phyloP scores from a whole-genome alignment of 2,113 vertebrate genomes.

The Hippocampus mohnikei region DNA sequence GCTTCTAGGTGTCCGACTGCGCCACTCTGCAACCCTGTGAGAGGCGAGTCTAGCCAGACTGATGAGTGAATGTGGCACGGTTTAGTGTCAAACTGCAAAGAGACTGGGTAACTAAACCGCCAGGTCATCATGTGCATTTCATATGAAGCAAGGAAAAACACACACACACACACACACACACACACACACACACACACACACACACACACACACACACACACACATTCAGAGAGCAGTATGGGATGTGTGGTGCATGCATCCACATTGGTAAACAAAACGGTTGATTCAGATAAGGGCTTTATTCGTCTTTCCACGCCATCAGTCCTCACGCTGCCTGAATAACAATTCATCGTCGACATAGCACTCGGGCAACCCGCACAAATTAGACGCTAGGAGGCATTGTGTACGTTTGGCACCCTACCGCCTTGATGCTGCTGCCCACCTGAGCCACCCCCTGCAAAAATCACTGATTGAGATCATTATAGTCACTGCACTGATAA shows the following conservation, averaged over 20 bases:
- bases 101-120: neutral
- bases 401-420: neutral
- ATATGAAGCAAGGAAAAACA: slow-evolving; percentile 5
- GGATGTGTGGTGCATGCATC: slow-evolving; percentile 3
- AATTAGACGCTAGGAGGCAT: slow-evolving; percentile 10
- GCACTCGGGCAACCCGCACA: slow-evolving; percentile 14
- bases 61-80: slow-evolving; percentile 17
- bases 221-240: neutral
- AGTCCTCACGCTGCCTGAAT: slow-evolving; percentile 18
- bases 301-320: neutral
- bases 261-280: neutral
- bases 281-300: slow-evolving; percentile 10
- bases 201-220: neutral
- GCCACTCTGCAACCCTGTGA: neutral
- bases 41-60: slow-evolving; percentile 14
- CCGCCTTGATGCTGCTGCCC: neutral
- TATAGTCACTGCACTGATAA: slow-evolving; percentile 33
- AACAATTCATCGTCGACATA: slow-evolving; percentile 14
- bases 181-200: neutral
- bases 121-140: neutral
- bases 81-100: neutral
- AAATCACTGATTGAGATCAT: slow-evolving; percentile 14
- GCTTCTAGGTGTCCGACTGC: slow-evolving; percentile 26
- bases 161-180: neutral
- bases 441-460: neutral